Evolutionary conservation across 2,888 invertebrate species (phyloP).

Genomic region (Coenonympha arcania): DNA sequence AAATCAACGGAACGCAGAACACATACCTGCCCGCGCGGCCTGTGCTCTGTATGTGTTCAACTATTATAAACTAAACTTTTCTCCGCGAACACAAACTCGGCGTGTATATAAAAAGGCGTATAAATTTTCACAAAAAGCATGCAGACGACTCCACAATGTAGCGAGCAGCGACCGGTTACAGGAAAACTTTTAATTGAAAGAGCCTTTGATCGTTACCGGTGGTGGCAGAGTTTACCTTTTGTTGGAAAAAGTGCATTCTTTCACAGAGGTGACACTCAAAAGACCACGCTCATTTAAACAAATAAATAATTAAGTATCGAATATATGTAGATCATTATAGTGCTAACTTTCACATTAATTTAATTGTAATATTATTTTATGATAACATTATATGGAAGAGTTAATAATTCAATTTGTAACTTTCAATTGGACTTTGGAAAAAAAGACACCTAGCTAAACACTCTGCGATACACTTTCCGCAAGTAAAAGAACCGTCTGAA

Average conservation of each 20-base stretch:
- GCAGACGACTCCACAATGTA: slow-evolving; percentile 22
- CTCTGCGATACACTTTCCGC: too few relatives aligned
- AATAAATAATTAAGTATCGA: too few relatives aligned
- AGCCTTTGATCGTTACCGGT: slow-evolving; percentile 49
- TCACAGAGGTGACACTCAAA: not conserved
- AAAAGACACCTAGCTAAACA: too few relatives aligned
- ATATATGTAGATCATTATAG: too few relatives aligned
- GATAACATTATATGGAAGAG: too few relatives aligned
- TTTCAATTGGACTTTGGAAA: too few relatives aligned
- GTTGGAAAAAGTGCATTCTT: slow-evolving; percentile 7
- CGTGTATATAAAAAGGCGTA: slow-evolving; percentile 28
- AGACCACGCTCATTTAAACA: too few relatives aligned
- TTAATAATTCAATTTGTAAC: too few relatives aligned
- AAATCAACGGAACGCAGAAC: slow-evolving; percentile 17
- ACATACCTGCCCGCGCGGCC: too few relatives aligned
- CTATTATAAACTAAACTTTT: slow-evolving; percentile 15
- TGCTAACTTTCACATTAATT: too few relatives aligned
- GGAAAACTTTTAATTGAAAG: slow-evolving; percentile 63
- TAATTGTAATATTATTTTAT: too few relatives aligned
- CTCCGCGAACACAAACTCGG: slow-evolving; percentile 26
- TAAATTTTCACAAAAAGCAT: slow-evolving; percentile 20
- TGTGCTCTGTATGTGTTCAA: not conserved
- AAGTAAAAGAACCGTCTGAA: too few relatives aligned
- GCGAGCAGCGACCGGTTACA: slow-evolving; percentile 25
- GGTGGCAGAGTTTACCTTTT: slow-evolving; percentile 1